Percentiles rank a stretch among this genome's conserved stretches.
Evolutionary conservation across 2,888 invertebrate genomes (phyloP).

Genomic region (Exocentrus adspersus): DNA sequence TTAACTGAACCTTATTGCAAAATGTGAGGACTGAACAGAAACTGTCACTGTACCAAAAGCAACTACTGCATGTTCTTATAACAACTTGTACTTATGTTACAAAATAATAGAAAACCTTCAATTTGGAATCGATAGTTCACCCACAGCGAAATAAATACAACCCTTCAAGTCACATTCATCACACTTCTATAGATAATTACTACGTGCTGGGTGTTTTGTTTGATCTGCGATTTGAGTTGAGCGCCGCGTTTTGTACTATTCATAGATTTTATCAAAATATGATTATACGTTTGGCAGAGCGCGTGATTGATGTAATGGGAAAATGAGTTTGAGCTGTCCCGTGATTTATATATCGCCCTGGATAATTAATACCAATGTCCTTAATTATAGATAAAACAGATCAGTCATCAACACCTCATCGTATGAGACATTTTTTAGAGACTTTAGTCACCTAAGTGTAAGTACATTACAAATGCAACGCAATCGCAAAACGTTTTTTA

Average conservation of each 20-base stretch:
- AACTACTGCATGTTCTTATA: too few relatives aligned
- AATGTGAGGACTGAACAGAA: too few relatives aligned
- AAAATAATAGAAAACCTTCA: too few relatives aligned
- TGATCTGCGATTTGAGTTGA: conserved; percentile 32
- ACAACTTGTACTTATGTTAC: too few relatives aligned
- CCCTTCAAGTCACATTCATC: conserved; percentile 23
- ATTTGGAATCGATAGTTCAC: too few relatives aligned
- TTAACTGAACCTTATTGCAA: too few relatives aligned
- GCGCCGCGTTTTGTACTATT: conserved; percentile 37
- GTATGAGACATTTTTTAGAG: too few relatives aligned
- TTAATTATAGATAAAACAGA: neutral
- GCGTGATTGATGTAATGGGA: conserved; percentile 34
- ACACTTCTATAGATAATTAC: conserved; percentile 37
- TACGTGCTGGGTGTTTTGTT: conserved; percentile 39
- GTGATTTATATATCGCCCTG: conserved; percentile 10
- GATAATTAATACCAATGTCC: neutral
- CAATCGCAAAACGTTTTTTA: conserved; percentile 21
- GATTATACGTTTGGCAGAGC: conserved; percentile 28
- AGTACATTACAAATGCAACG: too few relatives aligned
- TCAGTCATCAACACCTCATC: too few relatives aligned
- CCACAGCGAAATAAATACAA: conserved; percentile 7
- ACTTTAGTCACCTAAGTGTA: too few relatives aligned
- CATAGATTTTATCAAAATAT: conserved; percentile 36
- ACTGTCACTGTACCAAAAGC: too few relatives aligned
- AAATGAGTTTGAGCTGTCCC: conserved; percentile 29